Evolutionary conservation across 2,888 invertebrate genomes (phyloP), one percentile per base, ranked within the genome.

Genomic region (Notocelia uddmanniana): DNA sequence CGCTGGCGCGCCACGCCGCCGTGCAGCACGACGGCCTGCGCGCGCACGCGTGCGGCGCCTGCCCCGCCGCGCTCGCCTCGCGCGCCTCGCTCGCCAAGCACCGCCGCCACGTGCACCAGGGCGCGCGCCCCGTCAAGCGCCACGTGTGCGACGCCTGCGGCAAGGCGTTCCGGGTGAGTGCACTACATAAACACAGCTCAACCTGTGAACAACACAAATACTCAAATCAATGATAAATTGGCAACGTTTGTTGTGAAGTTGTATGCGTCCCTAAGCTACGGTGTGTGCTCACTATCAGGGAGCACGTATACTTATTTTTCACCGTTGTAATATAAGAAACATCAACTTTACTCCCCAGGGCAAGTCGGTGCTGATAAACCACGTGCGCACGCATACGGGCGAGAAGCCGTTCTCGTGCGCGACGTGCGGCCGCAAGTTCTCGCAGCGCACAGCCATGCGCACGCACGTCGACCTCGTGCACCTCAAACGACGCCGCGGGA

Each of bases 401-500:
- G 92, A 91, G 81, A 89, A 89, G 66, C 91, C 90, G 9, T 92
- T 86, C 83, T 77, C 82, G 63, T 93, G 93, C 75, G 64, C 37
- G 0, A 78, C 80, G 31, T 94, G 94, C 81, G 89, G 89, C 0
- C 84, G 90, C 1, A 75, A 81, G 37, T 94, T 92, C 74, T 74
- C 87, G 31, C 92, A 92, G 83, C 76, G 83, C 62, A 88, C 90
- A 31, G 89, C 93, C 64, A 85, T 91, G 87, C 76, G 83, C 9
- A 93, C 93, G 1, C 92, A 93, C 81, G 79, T 88, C 75, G 87
- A 88, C 18, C 81, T 92, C 0, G 91, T 93, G 54, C 92, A 92
- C 45, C 80, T 91, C 31, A 91, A 90, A 79, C 80, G 79, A 3
- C 78, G 78, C 66, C 80, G 76, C 19, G 83, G 82, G n/a, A 86